These are phyloP conservation scores for Platypus cylindrus DNA, from an alignment of 2,888 invertebrate genomes.

Conservation along the genomic window DNA sequence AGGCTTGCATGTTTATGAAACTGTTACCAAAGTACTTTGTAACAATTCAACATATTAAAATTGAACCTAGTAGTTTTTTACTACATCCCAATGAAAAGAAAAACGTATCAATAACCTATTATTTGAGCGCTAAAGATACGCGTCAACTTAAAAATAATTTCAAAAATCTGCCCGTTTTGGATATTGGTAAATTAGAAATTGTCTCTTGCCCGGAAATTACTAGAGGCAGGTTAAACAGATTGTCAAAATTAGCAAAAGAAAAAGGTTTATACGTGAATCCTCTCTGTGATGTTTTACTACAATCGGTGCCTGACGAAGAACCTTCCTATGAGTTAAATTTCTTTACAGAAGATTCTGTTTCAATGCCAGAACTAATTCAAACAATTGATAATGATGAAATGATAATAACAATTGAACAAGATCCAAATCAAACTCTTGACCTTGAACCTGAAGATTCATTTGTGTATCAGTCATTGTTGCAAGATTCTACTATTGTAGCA, in stretches of 20 bases:
- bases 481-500: slow-evolving; percentile 17
- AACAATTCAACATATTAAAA: slow-evolving; percentile 22
- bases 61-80: slow-evolving; percentile 26
- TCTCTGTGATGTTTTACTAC: slow-evolving; percentile 20
- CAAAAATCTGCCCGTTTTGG: slow-evolving; percentile 21
- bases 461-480: slow-evolving; percentile 27
- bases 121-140: slow-evolving; percentile 26
- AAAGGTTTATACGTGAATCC: slow-evolving; percentile 20
- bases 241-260: slow-evolving; percentile 23
- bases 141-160: slow-evolving; percentile 21
- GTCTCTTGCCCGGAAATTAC: slow-evolving; percentile 30
- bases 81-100: slow-evolving; percentile 26
- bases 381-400: slow-evolving; percentile 27
- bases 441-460: slow-evolving; percentile 28
- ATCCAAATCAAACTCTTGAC: slow-evolving; percentile 28
- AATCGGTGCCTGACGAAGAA: slow-evolving; percentile 24
- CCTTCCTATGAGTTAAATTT: slow-evolving; percentile 26
- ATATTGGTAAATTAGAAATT: slow-evolving; percentile 28
- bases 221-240: slow-evolving; percentile 27
- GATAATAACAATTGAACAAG: slow-evolving; percentile 30
- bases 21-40: slow-evolving; percentile 23
- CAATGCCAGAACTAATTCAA: slow-evolving; percentile 25
- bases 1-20: slow-evolving; percentile 37
- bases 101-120: slow-evolving; percentile 25
- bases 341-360: slow-evolving; percentile 25